These are phyloP conservation scores for Platanista minor DNA, from an alignment of 2,113 vertebrate genomes.

Conservation along the genomic window DNA sequence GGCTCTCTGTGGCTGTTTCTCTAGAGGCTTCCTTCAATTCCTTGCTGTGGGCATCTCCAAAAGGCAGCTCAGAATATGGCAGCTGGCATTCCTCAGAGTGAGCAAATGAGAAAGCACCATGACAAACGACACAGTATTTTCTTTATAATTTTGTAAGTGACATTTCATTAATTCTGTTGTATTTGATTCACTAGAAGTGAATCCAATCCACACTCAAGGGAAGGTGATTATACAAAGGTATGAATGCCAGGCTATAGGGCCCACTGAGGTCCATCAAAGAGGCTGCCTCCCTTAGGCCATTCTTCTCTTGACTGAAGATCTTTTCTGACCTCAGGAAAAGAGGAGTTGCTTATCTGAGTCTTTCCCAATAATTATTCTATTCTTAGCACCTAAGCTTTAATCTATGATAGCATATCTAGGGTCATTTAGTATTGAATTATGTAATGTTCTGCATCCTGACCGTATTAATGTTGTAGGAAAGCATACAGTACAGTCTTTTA, in stretches of 20 bases:
- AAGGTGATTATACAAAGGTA: neutral
- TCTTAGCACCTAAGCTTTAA: neutral
- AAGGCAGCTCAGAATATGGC: neutral
- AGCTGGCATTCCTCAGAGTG: neutral
- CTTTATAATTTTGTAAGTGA: neutral
- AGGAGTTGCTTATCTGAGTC: neutral
- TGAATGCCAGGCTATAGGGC: neutral
- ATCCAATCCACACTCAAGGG: neutral
- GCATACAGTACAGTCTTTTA: neutral
- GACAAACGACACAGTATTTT: neutral
- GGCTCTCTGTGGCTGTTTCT: too few relatives aligned
- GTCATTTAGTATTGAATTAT: neutral
- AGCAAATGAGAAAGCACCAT: neutral
- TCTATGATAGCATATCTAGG: neutral
- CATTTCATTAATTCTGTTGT: neutral
- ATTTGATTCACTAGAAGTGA: slow-evolving; percentile 8
- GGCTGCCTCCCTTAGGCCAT: neutral
- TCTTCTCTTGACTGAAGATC: neutral
- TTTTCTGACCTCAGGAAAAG: neutral
- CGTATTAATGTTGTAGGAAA: neutral
- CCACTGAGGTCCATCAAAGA: neutral
- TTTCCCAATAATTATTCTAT: neutral
- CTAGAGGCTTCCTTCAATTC: neutral
- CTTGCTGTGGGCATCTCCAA: neutral
- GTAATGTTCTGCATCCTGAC: neutral